phyloP scores from a whole-genome alignment of 2,888 invertebrate genomes.

The Margaritifera margaritifera region DNA sequence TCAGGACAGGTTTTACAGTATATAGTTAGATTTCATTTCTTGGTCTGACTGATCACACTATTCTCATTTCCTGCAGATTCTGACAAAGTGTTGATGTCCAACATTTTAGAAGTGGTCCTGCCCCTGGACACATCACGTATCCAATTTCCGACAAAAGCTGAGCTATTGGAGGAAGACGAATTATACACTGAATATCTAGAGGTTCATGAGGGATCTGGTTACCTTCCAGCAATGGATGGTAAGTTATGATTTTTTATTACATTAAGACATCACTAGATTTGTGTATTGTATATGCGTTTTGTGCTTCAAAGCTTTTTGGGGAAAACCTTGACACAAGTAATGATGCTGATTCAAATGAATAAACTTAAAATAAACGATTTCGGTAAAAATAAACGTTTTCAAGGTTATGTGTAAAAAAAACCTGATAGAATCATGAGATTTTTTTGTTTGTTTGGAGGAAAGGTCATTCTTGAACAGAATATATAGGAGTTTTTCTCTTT shows the following conservation, averaged over 20 bases:
- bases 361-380: neutral
- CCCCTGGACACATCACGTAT: conserved; percentile 66
- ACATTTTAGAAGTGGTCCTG: conserved; percentile 68
- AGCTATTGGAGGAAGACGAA: conserved; percentile 61
- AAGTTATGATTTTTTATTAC: conserved; percentile 19
- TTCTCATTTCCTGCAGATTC: conserved; percentile 32
- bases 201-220: conserved; percentile 65
- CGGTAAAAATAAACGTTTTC: too few relatives aligned
- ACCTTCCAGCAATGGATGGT: conserved; percentile 62
- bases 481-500: neutral
- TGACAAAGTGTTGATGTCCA: conserved; percentile 66
- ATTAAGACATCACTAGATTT: neutral
- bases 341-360: neutral
- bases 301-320: neutral
- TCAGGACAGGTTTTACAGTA: neutral
- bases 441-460: too few relatives aligned
- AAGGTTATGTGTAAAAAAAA: too few relatives aligned
- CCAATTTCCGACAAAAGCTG: conserved; percentile 57
- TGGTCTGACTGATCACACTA: too few relatives aligned
- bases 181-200: conserved; percentile 69
- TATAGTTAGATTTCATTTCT: neutral
- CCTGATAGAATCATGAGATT: too few relatives aligned
- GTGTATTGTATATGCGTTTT: neutral
- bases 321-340: neutral
- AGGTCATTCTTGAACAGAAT: neutral